Base-by-base conservation (phyloP, 53 echinoderm and acorn worm species). In the Astropecten irregularis region DNA sequence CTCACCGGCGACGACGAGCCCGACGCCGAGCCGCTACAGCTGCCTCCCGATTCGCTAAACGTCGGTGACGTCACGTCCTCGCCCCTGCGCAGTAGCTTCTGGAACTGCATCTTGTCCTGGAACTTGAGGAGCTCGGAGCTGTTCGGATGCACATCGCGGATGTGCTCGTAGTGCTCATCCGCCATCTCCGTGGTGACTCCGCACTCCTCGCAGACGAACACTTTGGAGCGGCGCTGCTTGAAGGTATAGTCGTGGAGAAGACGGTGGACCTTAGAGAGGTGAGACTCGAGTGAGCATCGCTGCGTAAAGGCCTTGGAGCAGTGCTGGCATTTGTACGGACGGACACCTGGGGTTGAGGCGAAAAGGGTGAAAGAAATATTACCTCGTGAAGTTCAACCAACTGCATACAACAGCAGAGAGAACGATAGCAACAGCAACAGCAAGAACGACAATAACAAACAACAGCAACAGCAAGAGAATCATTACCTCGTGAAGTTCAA, bases 131-230 rank as follows among this genome's bases (percentile, higher is more conserved):
- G 90, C 71, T 96, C 97, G 40, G 82, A 67, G 76, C 97, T 96
- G 83, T 96, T 92, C 5, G 97, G 97, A 50, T 86, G 87, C 2
- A 56, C 40, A 16, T 87, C 89, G 29, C 92, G 92, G 63, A 96
- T 91, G 85, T 96, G 97, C 32, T 84, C 66, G 77, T 96, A 96
- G 71, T 96, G 90, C 7, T 47, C 56, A 47, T 96, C 97, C 9
- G 88, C 84, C 10, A 86, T 26, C 20, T 81, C 61, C 19, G 89
- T 91, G 36, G 92, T 91, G 40, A 36, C 40, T 31, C 97, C 97
- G 47, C 97, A 96, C 66, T 96, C 97, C 65, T 96, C 97, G 56
- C 97, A 96, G 38, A 96, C 97, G 50, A 89, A 96, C 36, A 96
- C 89, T 79, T 96, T 94, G 48, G 90, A 92, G 70, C 97, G 93